Evolutionary conservation across 2,113 vertebrate genomes (phyloP).

Genomic region (Hipposideros armiger): DNA sequence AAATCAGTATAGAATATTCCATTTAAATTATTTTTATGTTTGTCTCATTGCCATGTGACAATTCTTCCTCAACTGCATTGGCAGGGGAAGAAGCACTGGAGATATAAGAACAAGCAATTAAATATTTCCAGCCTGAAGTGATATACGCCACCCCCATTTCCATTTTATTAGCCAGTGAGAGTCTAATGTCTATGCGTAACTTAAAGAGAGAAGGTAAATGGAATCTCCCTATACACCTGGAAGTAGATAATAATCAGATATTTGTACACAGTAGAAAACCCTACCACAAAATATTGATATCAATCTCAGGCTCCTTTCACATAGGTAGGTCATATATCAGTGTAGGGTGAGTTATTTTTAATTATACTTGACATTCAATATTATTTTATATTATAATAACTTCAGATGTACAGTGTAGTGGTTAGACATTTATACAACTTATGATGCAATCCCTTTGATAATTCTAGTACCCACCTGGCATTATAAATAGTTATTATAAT

Average conservation of each 20-base stretch:
- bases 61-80: background rate
- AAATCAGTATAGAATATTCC: background rate
- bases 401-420: no score
- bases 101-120: slow-evolving; percentile 41
- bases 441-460: no score
- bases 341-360: background rate
- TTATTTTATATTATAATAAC: no score
- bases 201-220: background rate
- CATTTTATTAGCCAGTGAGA: background rate
- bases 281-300: background rate
- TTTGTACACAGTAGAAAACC: background rate
- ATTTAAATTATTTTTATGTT: slow-evolving; percentile 1
- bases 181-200: background rate
- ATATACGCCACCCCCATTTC: background rate
- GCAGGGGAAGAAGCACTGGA: background rate
- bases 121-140: slow-evolving; percentile 13
- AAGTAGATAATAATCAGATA: slow-evolving; percentile 10
- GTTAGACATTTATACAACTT: no score
- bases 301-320: background rate
- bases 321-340: background rate
- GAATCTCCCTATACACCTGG: background rate
- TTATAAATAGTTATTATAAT: no score
- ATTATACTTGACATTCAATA: no score
- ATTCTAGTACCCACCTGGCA: no score
- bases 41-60: background rate